Percentiles rank a stretch among this genome's conserved stretches.
These are phyloP conservation scores for Germaria angustata DNA, from an alignment of 2,888 invertebrate species.

Conservation along the genomic window DNA sequence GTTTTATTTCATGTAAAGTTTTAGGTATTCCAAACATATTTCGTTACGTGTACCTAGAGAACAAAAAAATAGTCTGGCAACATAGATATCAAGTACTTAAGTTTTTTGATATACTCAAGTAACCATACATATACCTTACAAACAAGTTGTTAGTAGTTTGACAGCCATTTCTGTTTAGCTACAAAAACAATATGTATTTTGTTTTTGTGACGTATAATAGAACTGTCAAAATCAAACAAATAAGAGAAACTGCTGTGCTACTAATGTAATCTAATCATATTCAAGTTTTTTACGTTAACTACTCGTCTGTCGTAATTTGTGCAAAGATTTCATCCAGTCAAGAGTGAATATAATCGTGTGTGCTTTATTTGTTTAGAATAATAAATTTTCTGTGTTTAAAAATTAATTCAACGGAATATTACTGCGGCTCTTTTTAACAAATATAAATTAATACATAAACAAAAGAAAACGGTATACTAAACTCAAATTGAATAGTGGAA, in stretches of 20 bases:
- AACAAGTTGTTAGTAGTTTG: background rate
- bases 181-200: background rate
- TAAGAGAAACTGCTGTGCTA: background rate
- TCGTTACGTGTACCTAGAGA: too few relatives aligned
- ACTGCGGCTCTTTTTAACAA: conserved; percentile 35
- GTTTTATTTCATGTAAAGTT: too few relatives aligned
- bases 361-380: conserved; percentile 5
- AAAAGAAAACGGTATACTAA: conserved; percentile 5
- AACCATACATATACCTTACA: background rate
- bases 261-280: background rate
- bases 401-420: background rate
- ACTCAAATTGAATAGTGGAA: conserved; percentile 10
- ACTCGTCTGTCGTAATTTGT: conserved; percentile 34
- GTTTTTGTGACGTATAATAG: background rate
- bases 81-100: background rate
- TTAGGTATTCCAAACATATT: too few relatives aligned
- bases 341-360: background rate
- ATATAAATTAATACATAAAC: conserved; percentile 31
- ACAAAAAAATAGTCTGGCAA: background rate
- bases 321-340: conserved; percentile 5
- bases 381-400: conserved; percentile 13
- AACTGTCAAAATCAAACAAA: background rate
- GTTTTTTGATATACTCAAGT: background rate
- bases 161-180: background rate
- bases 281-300: background rate